A percentile compares a stretch with the other conserved stretches of the same genome.
Conservation (phyloP, 2,888 invertebrate genomes). For the Dexiosoma caninum region DNA sequence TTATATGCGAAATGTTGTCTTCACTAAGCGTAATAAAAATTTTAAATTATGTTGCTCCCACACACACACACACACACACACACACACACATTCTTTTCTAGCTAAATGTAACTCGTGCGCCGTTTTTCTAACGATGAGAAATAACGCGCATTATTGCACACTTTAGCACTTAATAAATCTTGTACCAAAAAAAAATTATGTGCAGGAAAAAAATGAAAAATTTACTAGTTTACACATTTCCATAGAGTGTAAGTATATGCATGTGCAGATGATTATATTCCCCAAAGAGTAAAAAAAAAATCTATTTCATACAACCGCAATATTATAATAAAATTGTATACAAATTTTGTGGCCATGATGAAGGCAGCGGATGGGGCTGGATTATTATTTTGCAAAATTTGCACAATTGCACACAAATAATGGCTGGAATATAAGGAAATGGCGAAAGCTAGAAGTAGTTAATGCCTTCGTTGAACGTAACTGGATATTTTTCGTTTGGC, state of each 20-base stretch:
- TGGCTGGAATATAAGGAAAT: conserved; percentile 21
- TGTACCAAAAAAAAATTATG: conserved; percentile 45
- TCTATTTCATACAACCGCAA: conserved; percentile 42
- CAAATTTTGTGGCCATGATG: conserved; percentile 51
- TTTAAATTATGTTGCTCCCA: conserved; percentile 55
- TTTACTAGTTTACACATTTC: conserved; percentile 5
- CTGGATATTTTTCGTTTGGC: conserved; percentile 19
- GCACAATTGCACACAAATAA: conserved; percentile 61
- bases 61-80: not conserved
- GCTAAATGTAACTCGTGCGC: conserved; percentile 22
- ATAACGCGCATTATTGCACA: conserved; percentile 65
- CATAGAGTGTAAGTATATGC: conserved; percentile 20
- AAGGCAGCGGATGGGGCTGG: conserved; percentile 19
- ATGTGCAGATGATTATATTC: conserved; percentile 52
- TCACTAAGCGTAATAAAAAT: conserved; percentile 59
- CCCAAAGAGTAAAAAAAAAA: conserved; percentile 37
- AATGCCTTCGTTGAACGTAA: not conserved
- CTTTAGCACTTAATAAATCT: conserved; percentile 67
- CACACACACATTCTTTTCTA: not conserved
- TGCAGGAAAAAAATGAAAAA: not conserved
- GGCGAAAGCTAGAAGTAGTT: conserved; percentile 12
- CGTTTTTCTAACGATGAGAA: conserved; percentile 41
- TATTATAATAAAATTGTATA: conserved; percentile 60
- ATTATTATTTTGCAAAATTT: conserved; percentile 61
- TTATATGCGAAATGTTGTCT: conserved; percentile 61